Evolutionary conservation across 2,797 vertebrate species (phyloP), one percentile per base, ranked within the genome.

Genomic region (Austrolebias charrua): DNA sequence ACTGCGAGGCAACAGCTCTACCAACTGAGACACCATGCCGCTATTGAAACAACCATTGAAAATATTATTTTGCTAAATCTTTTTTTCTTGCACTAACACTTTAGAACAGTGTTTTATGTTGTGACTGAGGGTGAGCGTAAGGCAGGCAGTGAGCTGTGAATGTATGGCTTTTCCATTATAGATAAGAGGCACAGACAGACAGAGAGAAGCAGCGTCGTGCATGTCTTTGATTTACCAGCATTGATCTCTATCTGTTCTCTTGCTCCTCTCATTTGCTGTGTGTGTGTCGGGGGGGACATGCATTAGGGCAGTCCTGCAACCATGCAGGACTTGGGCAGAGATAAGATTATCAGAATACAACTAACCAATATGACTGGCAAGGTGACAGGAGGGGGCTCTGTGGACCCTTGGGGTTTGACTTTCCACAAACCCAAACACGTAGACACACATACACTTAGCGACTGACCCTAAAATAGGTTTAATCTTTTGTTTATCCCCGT

Each of bases 321-420:
- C 79, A 89, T 84, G 81, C 81, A 87, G 82, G 83, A 61, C 83
- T 86, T 65, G 80, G 77, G 63, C 77, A 85, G 79, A 88, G 90
- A 91, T 90, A 91, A 90, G 89, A 87, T 89, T 90, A 90, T 91
- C 89, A 68, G 63, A 74, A 81, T 74, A 87, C 84, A 85, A 87
- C 85, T 87, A 78, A 82, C 82, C 82, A 83, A 89, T 87, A 81
- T 90, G 89, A 90, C 87, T 91, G 90, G 90, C 90, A 88, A 89
- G 86, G 86, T 88, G 85, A 90, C 84, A 87, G 84, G 73, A 70
- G 71, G 70, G 77, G 81, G 82, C 81, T 80, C 54, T 60, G 63
- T 60, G 72, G 44, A 74, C 75, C 86, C 79, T 72, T 15, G 63
- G 59, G 82, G 78, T 55, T 14, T 58, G 62, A 78, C 46, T 70